phyloP scores from a whole-genome alignment of 2,888 invertebrate genomes.

The Anthophora plumipes region DNA sequence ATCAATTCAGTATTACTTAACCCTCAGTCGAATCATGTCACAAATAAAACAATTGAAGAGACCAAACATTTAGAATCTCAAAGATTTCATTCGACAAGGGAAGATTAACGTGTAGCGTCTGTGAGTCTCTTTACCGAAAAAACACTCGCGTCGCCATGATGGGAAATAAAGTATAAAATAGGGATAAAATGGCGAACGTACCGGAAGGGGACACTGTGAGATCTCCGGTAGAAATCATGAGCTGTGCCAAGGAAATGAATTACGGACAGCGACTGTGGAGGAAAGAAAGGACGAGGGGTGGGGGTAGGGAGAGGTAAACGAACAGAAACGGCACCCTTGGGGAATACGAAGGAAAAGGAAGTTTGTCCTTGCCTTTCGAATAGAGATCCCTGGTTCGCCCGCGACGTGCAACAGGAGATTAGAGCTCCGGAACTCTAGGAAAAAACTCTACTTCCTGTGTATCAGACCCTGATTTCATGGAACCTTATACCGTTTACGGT shows the following conservation, averaged over 20 bases:
- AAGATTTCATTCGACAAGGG: conserved; percentile 14
- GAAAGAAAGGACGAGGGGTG: not conserved
- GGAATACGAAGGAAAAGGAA: conserved; percentile 52
- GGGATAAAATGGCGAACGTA: conserved; percentile 54
- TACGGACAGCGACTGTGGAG: conserved; percentile 38
- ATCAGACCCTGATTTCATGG: conserved; percentile 27
- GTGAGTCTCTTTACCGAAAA: not conserved
- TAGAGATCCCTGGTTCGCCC: conserved; percentile 28
- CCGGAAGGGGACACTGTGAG: conserved; percentile 46
- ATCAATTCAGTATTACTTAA: too few species aligned
- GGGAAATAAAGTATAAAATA: conserved; percentile 43
- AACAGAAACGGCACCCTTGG: conserved; percentile 60
- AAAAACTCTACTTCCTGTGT: conserved; percentile 46
- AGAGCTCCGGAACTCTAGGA: conserved; percentile 54
- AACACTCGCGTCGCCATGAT: not conserved
- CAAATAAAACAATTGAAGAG: not conserved
- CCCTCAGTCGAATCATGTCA: too few species aligned
- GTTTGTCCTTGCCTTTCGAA: conserved; percentile 26
- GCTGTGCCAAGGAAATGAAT: conserved; percentile 68
- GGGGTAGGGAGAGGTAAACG: conserved; percentile 44
- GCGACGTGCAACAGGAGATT: conserved; percentile 65
- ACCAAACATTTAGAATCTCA: too few species aligned
- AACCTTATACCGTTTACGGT: conserved; percentile 11
- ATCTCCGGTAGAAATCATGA: conserved; percentile 63
- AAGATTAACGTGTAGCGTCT: conserved; percentile 11